Conservation (phyloP, 2,888 invertebrate genomes). For the Sinhomidia bicolor region DNA sequence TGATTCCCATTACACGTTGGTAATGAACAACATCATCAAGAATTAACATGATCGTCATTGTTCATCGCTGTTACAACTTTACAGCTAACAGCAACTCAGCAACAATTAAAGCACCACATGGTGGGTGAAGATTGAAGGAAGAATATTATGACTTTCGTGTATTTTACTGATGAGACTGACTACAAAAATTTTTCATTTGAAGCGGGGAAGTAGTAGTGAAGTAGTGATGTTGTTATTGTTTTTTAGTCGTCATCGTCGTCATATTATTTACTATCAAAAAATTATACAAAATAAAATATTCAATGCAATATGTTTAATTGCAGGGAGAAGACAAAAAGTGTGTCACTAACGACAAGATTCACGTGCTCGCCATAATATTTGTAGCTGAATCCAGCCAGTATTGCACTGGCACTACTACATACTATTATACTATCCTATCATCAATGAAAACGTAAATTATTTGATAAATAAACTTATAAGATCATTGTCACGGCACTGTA, state of each 20-base stretch:
- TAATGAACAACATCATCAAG: too few relatives aligned
- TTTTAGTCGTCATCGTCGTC: too few relatives aligned
- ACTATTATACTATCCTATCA: background rate
- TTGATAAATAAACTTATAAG: background rate
- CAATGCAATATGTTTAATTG: background rate
- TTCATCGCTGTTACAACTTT: background rate
- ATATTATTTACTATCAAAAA: too few relatives aligned
- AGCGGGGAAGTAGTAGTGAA: too few relatives aligned
- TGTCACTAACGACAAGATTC: slow-evolving; percentile 40
- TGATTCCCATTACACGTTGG: too few relatives aligned
- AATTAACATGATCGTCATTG: background rate
- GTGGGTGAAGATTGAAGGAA: too few relatives aligned
- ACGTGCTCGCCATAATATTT: slow-evolving; percentile 13
- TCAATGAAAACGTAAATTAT: background rate
- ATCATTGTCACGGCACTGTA: background rate
- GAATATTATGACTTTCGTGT: background rate
- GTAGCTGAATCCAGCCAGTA: slow-evolving; percentile 3
- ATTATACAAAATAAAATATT: background rate
- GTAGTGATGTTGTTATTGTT: background rate
- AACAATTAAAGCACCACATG: background rate
- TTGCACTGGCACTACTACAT: background rate
- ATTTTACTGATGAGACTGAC: background rate
- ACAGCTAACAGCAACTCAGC: background rate
- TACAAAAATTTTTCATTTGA: background rate
- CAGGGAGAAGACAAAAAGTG: slow-evolving; percentile 33